A percentile compares a stretch with the other conserved stretches of the same genome.
Conservation (phyloP, 2,113 vertebrate species). For the Tachysurus vachellii region DNA sequence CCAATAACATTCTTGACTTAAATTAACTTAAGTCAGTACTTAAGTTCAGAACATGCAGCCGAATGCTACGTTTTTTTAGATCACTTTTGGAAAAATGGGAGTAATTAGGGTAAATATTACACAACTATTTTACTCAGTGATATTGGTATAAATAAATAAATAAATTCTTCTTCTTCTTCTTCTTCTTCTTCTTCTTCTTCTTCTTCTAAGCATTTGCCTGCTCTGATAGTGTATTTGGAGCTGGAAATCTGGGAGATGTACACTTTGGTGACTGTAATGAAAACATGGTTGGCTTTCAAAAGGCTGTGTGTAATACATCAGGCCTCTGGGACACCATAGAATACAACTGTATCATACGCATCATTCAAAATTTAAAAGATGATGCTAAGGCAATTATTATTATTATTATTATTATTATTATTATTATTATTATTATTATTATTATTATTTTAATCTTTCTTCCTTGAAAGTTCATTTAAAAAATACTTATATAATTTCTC, state of each 20-base stretch:
- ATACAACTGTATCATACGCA: constrained; percentile 20
- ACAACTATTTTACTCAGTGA: background rate
- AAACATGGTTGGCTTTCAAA: background rate
- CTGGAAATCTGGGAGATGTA: background rate
- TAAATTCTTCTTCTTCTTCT: background rate
- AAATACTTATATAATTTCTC: background rate
- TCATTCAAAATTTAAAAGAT: background rate
- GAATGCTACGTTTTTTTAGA: background rate
- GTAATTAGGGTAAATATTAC: background rate
- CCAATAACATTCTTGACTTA: too few species aligned
- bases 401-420: too few species aligned
- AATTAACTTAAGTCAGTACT: too few species aligned
- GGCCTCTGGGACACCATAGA: background rate
- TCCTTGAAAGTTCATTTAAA: background rate
- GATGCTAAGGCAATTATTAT: constrained; percentile 1
- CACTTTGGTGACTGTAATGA: constrained; percentile 1
- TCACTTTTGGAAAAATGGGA: background rate
- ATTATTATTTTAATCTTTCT: background rate
- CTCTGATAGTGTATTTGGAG: constrained; percentile 8
- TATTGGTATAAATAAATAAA: background rate
- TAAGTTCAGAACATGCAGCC: too few species aligned
- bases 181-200: background rate
- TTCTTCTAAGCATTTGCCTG: background rate
- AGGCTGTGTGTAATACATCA: background rate
- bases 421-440: too few species aligned